Base-by-base conservation (phyloP, 2,113 vertebrate species). In the Paradoxurus hermaphroditus region DNA sequence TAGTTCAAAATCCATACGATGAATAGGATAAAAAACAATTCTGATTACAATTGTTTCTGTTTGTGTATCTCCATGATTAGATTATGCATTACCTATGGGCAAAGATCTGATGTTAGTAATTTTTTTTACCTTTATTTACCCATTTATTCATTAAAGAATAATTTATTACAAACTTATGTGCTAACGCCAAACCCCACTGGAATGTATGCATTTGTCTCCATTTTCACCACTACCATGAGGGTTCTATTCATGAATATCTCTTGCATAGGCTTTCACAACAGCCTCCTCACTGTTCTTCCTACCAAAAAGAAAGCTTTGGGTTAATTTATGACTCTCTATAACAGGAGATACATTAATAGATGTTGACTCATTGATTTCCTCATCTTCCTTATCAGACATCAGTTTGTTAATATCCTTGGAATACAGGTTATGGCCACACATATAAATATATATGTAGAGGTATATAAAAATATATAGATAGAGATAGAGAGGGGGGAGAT, bases 31-130 rank as follows among this genome's bases (percentile, higher is more conserved):
- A 49, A 73, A 94, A 94, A 63, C 34, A 67, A 89, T 67, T 96
- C 53, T 93, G 39, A 39, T 56, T 68, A 81, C 51, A 85, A 81
- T 67, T 53, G 3, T 86, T 56, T 23, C 1, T 34, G 2, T 49
- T 15, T 14, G 13, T 41, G 23, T 92, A 21, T 49, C n/a, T 85
- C 49, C 8, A 56, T 29, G 56, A 68, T 79, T 84, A 72, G 27
- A 65, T 78, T 67, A 78, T 84, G 4, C 46, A 18, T 10, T 75
- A 53, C 21, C 34, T 63, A 36, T 96, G 10, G 31, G 18, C 18
- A 97, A 94, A 63, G 3, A 49, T 70, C 65, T 94, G 9, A 73
- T 73, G 75, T 97, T 68, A 77, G 36, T 73, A 84, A 77, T 15
- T 68, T 68, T 94, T 95, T 75, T 36, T 4, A 51, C n/a, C n/a